Conservation (phyloP, 2,888 invertebrate genomes). For the Chymomyza fuscimana region DNA sequence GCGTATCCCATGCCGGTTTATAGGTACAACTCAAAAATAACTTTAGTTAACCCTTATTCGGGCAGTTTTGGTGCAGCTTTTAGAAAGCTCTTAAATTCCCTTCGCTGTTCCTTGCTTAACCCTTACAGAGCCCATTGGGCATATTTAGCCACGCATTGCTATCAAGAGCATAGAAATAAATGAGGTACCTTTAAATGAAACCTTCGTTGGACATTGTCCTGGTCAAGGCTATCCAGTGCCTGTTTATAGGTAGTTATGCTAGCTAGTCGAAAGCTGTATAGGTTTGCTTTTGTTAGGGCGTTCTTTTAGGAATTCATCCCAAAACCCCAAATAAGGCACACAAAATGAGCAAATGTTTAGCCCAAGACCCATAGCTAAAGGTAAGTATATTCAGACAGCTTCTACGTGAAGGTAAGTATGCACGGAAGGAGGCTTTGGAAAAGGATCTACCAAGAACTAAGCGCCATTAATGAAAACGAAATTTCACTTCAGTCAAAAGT, state of each 20-base stretch:
- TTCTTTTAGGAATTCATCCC: constrained; percentile 27
- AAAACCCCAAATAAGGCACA: constrained; percentile 21
- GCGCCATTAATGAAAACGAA: too few relatives aligned
- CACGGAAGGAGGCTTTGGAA: neutral
- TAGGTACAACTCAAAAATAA: constrained; percentile 83
- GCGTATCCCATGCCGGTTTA: constrained; percentile 87
- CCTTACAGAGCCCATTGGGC: constrained; percentile 76
- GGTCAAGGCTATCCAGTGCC: constrained; percentile 86
- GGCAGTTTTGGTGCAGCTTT: constrained; percentile 37
- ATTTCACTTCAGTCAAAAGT: too few relatives aligned
- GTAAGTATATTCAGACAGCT: constrained; percentile 43
- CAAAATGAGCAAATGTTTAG: constrained; percentile 49
- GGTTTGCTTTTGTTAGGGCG: constrained; percentile 32
- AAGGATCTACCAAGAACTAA: too few relatives aligned
- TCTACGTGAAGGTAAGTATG: constrained; percentile 39
- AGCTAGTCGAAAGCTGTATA: neutral
- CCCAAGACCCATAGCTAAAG: constrained; percentile 1
- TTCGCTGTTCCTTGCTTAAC: neutral
- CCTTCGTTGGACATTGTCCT: constrained; percentile 81
- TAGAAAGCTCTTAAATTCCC: neutral
- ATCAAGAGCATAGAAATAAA: constrained; percentile 77
- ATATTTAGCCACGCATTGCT: constrained; percentile 76
- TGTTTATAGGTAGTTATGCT: constrained; percentile 83
- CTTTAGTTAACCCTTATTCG: constrained; percentile 25
- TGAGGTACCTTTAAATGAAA: constrained; percentile 61